Evolutionary conservation across 2,797 vertebrate genomes (phyloP).

Genomic region (Emydoidea blandingii): DNA sequence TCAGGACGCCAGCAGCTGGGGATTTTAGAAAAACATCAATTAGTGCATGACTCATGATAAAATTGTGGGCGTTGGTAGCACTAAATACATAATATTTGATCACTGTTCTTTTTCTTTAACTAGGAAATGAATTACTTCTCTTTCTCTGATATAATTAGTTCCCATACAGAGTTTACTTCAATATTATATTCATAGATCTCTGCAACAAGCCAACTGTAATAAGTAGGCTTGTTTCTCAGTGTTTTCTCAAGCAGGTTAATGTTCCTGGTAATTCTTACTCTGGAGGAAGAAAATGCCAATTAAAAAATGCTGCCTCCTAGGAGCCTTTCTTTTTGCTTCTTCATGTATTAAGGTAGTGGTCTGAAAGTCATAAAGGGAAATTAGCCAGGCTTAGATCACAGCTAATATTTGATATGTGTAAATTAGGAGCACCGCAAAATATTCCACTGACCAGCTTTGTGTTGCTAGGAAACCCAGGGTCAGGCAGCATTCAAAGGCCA

Average conservation of each 20-base stretch:
- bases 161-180: fast-evolving
- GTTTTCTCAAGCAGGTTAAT: conserved; percentile 26
- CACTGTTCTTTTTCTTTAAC: fast-evolving
- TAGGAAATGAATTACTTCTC: background rate
- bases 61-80: fast-evolving
- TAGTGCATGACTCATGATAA: background rate
- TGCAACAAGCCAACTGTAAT: background rate
- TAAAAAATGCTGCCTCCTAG: background rate
- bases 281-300: fast-evolving
- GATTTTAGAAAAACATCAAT: background rate
- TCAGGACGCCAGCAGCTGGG: background rate
- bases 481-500: conserved; percentile 71
- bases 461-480: conserved; percentile 81
- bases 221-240: fast-evolving
- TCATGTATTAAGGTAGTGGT: conserved; percentile 39
- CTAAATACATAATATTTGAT: background rate
- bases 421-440: conserved; percentile 67
- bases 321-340: conserved; percentile 19
- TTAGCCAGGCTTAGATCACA: conserved; percentile 57
- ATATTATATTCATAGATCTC: background rate
- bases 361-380: conserved; percentile 50
- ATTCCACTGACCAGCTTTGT: conserved; percentile 46
- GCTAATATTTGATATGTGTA: conserved; percentile 71
- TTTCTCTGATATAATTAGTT: background rate
- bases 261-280: fast-evolving